Evolutionary conservation across 2,888 invertebrate genomes (phyloP).

Genomic region (Latrodectus elegans): DNA sequence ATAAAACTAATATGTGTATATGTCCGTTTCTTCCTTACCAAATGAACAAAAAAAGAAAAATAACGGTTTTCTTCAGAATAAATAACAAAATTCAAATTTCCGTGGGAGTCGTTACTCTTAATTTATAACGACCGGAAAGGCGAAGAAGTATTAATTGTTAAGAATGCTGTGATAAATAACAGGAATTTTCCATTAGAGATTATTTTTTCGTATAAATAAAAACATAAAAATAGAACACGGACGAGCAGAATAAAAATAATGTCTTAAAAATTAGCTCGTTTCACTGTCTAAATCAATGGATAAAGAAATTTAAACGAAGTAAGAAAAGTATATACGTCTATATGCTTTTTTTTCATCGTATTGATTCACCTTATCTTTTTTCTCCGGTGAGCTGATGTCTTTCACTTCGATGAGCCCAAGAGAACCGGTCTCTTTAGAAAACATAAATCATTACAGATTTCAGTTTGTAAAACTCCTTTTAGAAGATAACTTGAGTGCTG

Average conservation of each 20-base stretch:
- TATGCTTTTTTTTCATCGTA: neutral
- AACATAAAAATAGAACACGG: neutral
- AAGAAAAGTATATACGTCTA: neutral
- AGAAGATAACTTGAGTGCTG: constrained; percentile 5
- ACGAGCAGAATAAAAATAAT: constrained; percentile 8
- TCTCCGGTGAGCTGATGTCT: neutral
- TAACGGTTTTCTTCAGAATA: constrained; percentile 4
- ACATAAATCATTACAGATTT: constrained; percentile 49
- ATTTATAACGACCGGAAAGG: constrained; percentile 24
- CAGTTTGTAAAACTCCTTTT: neutral
- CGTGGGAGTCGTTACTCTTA: constrained; percentile 46
- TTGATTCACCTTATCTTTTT: constrained; percentile 10
- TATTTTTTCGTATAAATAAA: neutral
- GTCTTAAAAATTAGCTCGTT: constrained; percentile 51
- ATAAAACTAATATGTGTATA: constrained; percentile 61
- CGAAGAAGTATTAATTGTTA: constrained; percentile 55
- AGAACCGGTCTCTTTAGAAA: neutral
- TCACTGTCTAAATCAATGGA: constrained; percentile 44
- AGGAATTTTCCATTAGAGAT: constrained; percentile 52
- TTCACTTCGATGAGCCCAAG: constrained; percentile 5
- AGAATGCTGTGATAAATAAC: constrained; percentile 64
- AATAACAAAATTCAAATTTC: constrained; percentile 30
- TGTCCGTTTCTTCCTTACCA: constrained; percentile 5
- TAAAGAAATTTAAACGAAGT: constrained; percentile 8
- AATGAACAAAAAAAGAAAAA: too few relatives aligned